phyloP scores from a whole-genome alignment of 1,140 invertebrate species.

The Elysia chlorotica region DNA sequence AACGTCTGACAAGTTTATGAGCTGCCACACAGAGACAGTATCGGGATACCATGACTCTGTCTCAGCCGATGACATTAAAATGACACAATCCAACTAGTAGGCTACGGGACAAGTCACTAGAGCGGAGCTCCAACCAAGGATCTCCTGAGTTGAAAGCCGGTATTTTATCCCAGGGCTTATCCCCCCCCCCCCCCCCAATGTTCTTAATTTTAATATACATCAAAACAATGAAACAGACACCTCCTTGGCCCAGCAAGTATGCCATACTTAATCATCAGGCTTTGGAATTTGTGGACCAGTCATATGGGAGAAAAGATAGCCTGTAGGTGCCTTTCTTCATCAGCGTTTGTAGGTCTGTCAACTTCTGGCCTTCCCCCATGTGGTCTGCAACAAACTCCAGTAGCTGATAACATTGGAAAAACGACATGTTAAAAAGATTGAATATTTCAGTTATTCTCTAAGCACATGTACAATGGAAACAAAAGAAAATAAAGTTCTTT shows the following conservation, averaged over 20 bases:
- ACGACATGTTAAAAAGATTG: constrained; percentile 2
- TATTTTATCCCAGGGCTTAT: too few relatives aligned
- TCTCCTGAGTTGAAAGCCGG: too few relatives aligned
- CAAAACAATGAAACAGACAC: too few relatives aligned
- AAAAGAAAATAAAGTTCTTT: neutral
- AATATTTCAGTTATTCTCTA: neutral
- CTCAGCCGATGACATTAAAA: too few relatives aligned
- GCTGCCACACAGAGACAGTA: too few relatives aligned
- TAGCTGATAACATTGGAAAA: constrained; percentile 42
- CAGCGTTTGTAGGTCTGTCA: constrained; percentile 49
- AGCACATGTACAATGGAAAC: neutral
- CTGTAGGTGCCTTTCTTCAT: constrained; percentile 50
- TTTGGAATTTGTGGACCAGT: constrained; percentile 60
- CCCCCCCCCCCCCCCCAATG: too few relatives aligned
- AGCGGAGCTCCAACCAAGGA: too few relatives aligned
- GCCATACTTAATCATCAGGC: neutral
- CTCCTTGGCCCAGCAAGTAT: neutral
- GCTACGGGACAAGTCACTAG: too few relatives aligned
- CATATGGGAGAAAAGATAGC: constrained; percentile 56
- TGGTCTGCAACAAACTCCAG: constrained; percentile 57
- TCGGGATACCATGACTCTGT: too few relatives aligned
- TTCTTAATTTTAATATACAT: too few relatives aligned
- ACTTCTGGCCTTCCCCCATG: constrained; percentile 52
- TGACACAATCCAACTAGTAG: too few relatives aligned
- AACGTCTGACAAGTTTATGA: too few relatives aligned